Conservation (phyloP, 2,888 invertebrate species). For the Leptopterna dolabrata region DNA sequence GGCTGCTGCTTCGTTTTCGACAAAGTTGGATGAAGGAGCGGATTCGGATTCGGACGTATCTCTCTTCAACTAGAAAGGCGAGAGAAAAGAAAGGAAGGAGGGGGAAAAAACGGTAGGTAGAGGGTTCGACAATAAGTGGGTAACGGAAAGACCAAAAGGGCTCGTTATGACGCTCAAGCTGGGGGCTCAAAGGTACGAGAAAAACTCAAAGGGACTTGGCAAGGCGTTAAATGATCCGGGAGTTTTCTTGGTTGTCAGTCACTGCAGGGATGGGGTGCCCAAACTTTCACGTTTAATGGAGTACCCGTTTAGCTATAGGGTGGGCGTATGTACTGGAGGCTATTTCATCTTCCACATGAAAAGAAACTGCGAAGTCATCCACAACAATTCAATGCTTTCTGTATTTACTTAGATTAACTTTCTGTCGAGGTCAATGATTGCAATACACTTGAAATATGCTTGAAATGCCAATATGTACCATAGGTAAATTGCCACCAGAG, state of each 20-base stretch:
- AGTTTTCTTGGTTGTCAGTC: neutral
- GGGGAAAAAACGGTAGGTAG: neutral
- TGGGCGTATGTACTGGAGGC: too few species aligned
- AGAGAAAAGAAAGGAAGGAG: neutral
- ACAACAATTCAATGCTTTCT: too few species aligned
- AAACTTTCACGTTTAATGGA: too few species aligned
- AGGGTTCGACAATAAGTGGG: neutral
- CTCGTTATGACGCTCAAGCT: neutral
- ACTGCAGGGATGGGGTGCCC: neutral
- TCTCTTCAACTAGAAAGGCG: neutral
- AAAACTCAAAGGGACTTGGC: neutral
- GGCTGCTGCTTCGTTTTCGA: neutral
- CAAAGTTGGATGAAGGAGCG: neutral
- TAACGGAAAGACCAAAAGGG: conserved; percentile 22
- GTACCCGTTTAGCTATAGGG: too few species aligned
- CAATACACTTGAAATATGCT: too few species aligned
- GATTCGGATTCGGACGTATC: neutral
- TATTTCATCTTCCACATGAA: too few species aligned
- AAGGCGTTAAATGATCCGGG: conserved; percentile 11
- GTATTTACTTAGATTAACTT: too few species aligned
- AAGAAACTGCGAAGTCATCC: too few species aligned
- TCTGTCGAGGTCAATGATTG: too few species aligned
- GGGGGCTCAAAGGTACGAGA: neutral
- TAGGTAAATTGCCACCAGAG: too few species aligned
- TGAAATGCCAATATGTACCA: too few species aligned